phyloP scores from a whole-genome alignment of 1,140 invertebrate genomes.

The Coelopa frigida region DNA sequence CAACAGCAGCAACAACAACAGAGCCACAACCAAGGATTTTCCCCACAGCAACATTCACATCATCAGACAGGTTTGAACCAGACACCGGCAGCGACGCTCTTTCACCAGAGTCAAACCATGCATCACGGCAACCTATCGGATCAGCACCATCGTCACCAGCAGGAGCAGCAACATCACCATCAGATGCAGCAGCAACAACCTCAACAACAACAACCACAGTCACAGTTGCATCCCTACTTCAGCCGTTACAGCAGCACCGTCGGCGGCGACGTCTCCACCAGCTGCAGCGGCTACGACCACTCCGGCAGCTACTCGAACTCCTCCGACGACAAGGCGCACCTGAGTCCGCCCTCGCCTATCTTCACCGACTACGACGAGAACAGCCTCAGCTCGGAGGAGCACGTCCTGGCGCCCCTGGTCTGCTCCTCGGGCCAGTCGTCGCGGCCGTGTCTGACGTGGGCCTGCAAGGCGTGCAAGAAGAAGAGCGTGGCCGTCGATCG shows the following conservation, averaged over 20 bases:
- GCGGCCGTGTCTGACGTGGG: conserved; percentile 84
- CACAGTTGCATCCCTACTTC: conserved; percentile 38
- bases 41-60: neutral
- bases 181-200: conserved; percentile 11
- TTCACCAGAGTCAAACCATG: conserved; percentile 1
- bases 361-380: conserved; percentile 43
- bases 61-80: neutral
- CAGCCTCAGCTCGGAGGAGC: conserved; percentile 43
- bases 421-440: conserved; percentile 48
- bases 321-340: conserved; percentile 22
- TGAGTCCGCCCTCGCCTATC: conserved; percentile 32
- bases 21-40: neutral
- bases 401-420: conserved; percentile 49
- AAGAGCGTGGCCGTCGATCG: conserved; percentile 91
- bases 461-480: conserved; percentile 92
- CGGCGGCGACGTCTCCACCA: conserved; percentile 19
- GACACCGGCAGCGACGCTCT: neutral
- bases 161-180: conserved; percentile 13
- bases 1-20: conserved; percentile 13
- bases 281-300: conserved; percentile 7
- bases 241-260: conserved; percentile 40
- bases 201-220: conserved; percentile 18
- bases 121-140: conserved; percentile 1
- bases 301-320: conserved; percentile 14
- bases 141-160: conserved; percentile 8